Conservation (phyloP, 1,140 invertebrate species). For the Reticulitermes speratus region DNA sequence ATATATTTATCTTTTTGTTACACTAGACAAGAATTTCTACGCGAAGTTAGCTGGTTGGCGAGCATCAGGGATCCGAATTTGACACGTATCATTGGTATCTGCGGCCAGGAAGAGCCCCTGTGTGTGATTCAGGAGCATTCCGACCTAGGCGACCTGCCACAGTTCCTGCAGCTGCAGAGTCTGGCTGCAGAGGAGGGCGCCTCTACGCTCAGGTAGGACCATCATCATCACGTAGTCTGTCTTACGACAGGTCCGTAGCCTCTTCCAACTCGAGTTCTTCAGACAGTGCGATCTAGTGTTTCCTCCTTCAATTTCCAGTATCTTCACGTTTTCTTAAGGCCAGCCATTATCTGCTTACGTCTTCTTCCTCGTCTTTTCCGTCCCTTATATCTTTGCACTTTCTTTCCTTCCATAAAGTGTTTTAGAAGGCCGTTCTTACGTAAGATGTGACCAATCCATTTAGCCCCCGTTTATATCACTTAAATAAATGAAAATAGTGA, state of each 20-base stretch:
- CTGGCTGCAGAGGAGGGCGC: slow-evolving; percentile 44
- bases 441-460: too few relatives aligned
- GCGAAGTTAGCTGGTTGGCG: slow-evolving; percentile 80
- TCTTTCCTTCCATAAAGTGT: not conserved
- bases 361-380: not conserved
- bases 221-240: not conserved
- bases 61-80: slow-evolving; percentile 80
- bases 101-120: slow-evolving; percentile 76
- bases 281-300: too few relatives aligned
- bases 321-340: not conserved
- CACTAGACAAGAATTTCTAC: slow-evolving; percentile 76
- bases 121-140: slow-evolving; percentile 85
- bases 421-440: too few relatives aligned
- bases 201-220: slow-evolving; percentile 29
- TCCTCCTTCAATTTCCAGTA: too few relatives aligned
- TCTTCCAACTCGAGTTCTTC: too few relatives aligned
- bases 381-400: not conserved
- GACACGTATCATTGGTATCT: slow-evolving; percentile 77
- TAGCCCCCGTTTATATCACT: too few relatives aligned
- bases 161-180: slow-evolving; percentile 61
- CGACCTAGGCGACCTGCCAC: slow-evolving; percentile 78
- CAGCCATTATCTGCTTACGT: not conserved
- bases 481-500: too few relatives aligned
- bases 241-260: not conserved
- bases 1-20: too few relatives aligned